Evolutionary conservation across 2,888 invertebrate species (phyloP).

Genomic region (Falcaria lacertinaria): DNA sequence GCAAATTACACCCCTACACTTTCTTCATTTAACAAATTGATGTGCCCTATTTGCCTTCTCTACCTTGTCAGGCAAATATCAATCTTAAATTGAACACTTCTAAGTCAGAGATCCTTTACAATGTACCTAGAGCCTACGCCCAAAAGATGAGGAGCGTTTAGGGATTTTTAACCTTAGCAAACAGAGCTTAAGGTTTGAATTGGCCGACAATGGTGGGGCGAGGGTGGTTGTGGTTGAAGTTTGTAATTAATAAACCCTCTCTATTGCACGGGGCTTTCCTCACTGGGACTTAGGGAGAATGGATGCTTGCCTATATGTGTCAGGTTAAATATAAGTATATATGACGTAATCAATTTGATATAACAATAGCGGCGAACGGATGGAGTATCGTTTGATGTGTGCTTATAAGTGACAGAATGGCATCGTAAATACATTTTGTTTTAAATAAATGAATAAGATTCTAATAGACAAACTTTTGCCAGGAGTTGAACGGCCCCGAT

Average conservation of each 20-base stretch:
- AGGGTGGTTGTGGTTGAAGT: constrained; percentile 70
- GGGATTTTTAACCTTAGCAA: constrained; percentile 64
- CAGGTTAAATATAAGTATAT: constrained; percentile 9
- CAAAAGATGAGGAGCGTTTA: constrained; percentile 61
- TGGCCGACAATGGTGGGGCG: constrained; percentile 34
- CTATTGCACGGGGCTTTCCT: constrained; percentile 77
- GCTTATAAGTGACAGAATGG: no score
- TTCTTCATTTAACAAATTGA: constrained; percentile 79
- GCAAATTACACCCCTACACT: constrained; percentile 70
- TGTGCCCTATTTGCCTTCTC: constrained; percentile 46
- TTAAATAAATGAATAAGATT: no score
- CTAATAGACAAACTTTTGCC: no score
- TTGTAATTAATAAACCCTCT: constrained; percentile 79
- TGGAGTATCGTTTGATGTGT: no score
- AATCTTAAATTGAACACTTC: constrained; percentile 26
- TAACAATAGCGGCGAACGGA: no score
- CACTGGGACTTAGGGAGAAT: constrained; percentile 46
- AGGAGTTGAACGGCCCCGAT: no score
- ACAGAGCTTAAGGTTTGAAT: constrained; percentile 53
- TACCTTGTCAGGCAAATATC: constrained; percentile 25
- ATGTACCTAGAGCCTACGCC: constrained; percentile 54
- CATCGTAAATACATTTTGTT: no score
- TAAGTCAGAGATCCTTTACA: constrained; percentile 46
- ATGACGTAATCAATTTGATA: background rate
- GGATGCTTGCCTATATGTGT: constrained; percentile 23